These are phyloP conservation scores for Tokudaia muenninki DNA, from an alignment of 2,797 vertebrate species.

Conservation along the genomic window DNA sequence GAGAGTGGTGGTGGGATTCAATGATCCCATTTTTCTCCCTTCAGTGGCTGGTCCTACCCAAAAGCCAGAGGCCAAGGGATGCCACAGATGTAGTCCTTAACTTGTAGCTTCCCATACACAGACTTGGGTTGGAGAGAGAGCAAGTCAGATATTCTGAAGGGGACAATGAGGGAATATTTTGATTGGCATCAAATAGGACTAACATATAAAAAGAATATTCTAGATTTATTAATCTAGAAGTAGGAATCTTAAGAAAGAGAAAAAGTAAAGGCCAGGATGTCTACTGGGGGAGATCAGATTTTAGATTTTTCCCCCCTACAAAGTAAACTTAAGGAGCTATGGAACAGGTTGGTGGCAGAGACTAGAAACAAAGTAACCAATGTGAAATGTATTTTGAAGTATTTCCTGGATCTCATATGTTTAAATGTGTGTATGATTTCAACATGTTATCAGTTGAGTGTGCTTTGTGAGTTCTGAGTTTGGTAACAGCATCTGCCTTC, in stretches of 20 bases:
- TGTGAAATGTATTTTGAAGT: neutral
- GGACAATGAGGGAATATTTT: neutral
- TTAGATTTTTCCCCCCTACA: neutral
- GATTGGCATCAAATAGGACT: neutral
- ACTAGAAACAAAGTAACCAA: neutral
- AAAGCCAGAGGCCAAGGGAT: neutral
- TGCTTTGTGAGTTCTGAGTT: conserved; percentile 54
- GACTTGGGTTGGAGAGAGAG: neutral
- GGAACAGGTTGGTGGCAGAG: neutral
- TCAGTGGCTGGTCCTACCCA: neutral
- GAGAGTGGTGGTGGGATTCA: neutral
- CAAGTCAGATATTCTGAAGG: neutral
- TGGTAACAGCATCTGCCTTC: neutral
- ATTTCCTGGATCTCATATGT: neutral
- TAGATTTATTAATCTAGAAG: neutral
- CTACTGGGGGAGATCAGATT: conserved; percentile 3
- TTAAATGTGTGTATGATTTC: neutral
- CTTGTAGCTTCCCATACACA: neutral
- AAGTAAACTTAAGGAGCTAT: neutral
- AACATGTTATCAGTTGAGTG: conserved; percentile 1
- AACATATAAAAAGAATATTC: neutral
- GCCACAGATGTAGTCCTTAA: rapidly evolving
- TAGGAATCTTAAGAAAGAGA: neutral
- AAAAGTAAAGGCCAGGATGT: neutral
- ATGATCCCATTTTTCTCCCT: neutral